Conservation (phyloP, 2,888 invertebrate species). For the Watsonalla cultraria region DNA sequence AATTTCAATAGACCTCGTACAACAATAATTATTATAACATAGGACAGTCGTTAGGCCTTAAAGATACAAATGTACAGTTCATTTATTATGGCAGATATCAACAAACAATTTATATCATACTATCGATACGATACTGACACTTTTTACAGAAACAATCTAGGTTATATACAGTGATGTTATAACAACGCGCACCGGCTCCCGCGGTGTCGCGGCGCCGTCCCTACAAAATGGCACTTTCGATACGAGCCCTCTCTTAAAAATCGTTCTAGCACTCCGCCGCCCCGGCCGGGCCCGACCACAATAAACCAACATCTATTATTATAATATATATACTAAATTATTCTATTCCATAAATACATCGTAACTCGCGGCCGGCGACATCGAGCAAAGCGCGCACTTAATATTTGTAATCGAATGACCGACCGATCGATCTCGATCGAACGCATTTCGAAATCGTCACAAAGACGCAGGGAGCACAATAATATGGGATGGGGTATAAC, state of each 20-base stretch:
- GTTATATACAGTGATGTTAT: constrained; percentile 50
- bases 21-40: constrained; percentile 64
- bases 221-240: constrained; percentile 55
- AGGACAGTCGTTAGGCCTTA: constrained; percentile 77
- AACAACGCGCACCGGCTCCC: constrained; percentile 45
- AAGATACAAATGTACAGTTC: constrained; percentile 69
- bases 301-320: constrained; percentile 29
- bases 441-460: constrained; percentile 17
- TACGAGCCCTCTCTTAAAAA: constrained; percentile 25
- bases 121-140: constrained; percentile 63
- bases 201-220: constrained; percentile 27
- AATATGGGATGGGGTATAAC: constrained; percentile 8
- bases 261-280: constrained; percentile 2
- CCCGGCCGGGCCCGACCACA: constrained; percentile 9
- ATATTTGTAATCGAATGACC: constrained; percentile 31
- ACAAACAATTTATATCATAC: constrained; percentile 65
- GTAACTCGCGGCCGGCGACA: constrained; percentile 30
- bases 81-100: constrained; percentile 77
- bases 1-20: constrained; percentile 46
- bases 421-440: constrained; percentile 7
- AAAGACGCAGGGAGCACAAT: constrained; percentile 33
- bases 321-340: constrained; percentile 42
- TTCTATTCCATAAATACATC: constrained; percentile 47
- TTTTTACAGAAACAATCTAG: constrained; percentile 65
- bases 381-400: constrained; percentile 32